Base-by-base conservation (phyloP, 2,797 vertebrate species). In the Oreochromis mossambicus region DNA sequence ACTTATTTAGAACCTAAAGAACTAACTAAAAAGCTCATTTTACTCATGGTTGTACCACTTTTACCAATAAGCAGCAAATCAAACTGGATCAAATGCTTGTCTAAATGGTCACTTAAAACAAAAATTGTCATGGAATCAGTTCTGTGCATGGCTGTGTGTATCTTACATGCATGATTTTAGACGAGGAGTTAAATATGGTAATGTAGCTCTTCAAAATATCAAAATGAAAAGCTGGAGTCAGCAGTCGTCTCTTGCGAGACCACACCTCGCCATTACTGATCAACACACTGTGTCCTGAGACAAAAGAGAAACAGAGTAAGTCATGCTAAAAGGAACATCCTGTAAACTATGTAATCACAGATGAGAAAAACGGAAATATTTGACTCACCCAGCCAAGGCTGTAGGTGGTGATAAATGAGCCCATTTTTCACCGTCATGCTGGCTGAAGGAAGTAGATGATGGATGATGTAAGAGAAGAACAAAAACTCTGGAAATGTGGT, bases 331-430 rank as follows among this genome's bases (percentile, higher is more conserved):
- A 46, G 43, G 26, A 32, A 32, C 26, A 32, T 32, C 3, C 26
- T 58, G 26, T 58, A 32, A 58, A 58, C 3, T 1, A 1, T 17
- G 4, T 3, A 76, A 55, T 2, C 13, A 66, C 4, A 8, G 10
- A 4, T 21, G n/a, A 61, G 14, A 11, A 15, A 46, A 75, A 24
- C 13, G 1, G 2, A 43, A 43, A 12, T 8, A 1, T 78, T 36
- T 32, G 6, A 92, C 96, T 96, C 94, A 98, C 98, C 98, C n/a
- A 98, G 91, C 98, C 98, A 98, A 1, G 98, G 98, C 79, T 95
- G 97, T 90, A 99, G 96, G 82, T 98, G 98, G 2, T 95, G 95
- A 1, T 98, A 98, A 91, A 97, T 95, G 4, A 97, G 55, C 32
- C 97, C 93, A 5, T 99, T 98, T 91, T 99, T 99, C 77, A 97